A percentile compares a stretch with the other conserved stretches of the same genome.
Conservation (phyloP, 2,797 vertebrate genomes). For the Gymnoscopelus microlampas region DNA sequence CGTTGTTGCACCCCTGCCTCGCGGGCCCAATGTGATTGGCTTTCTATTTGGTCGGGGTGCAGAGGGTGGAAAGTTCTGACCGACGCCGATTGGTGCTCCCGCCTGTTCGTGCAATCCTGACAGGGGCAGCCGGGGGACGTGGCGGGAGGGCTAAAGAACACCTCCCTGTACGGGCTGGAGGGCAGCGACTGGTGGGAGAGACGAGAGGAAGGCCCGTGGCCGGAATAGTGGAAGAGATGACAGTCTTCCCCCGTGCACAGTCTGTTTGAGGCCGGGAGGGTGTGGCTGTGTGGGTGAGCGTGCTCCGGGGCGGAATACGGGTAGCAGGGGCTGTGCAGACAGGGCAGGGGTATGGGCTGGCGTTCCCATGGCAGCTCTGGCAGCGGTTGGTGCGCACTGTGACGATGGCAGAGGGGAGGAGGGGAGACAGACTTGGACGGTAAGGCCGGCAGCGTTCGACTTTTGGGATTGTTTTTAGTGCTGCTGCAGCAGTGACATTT, state of each 20-base stretch:
- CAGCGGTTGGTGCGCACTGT: constrained; percentile 65
- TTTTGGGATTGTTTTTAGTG: constrained; percentile 74
- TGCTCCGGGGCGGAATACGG: constrained; percentile 69
- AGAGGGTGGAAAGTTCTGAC: constrained; percentile 76
- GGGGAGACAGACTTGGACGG: constrained; percentile 66
- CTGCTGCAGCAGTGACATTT: constrained; percentile 67
- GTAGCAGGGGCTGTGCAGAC: constrained; percentile 72
- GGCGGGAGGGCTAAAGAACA: constrained; percentile 78
- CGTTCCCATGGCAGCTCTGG: constrained; percentile 78
- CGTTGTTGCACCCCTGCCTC: constrained; percentile 56
- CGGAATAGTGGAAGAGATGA: constrained; percentile 73
- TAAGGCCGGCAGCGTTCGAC: constrained; percentile 78
- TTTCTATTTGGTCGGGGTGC: constrained; percentile 72
- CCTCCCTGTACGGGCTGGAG: constrained; percentile 81
- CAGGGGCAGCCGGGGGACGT: constrained; percentile 78
- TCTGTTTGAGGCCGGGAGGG: constrained; percentile 74
- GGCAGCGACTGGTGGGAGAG: constrained; percentile 71
- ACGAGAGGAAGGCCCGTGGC: constrained; percentile 61
- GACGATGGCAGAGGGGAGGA: constrained; percentile 71
- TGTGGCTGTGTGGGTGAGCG: constrained; percentile 70
- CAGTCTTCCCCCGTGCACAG: constrained; percentile 74
- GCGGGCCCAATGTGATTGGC: constrained; percentile 66
- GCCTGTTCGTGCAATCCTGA: constrained; percentile 80
- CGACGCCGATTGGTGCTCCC: constrained; percentile 71
- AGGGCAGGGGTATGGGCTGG: constrained; percentile 62